A percentile compares a stretch with the other conserved stretches of the same genome.
Conservation (phyloP, 2,797 vertebrate genomes). For the Sarcophilus harrisii region DNA sequence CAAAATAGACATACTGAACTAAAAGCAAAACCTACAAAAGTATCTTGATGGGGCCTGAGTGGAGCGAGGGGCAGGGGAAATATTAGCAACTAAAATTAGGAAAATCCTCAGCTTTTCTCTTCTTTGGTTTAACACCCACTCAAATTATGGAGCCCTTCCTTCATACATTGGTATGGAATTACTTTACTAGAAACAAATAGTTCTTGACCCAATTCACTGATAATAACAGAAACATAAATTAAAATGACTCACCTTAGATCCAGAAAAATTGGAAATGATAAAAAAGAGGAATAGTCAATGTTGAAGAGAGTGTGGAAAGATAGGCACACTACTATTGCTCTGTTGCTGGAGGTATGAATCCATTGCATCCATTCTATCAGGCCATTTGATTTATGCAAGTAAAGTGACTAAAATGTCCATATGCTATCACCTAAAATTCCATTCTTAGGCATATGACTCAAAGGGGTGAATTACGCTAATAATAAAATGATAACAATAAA, state of each 20-base stretch:
- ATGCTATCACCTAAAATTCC: too few species aligned
- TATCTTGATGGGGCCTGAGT: too few species aligned
- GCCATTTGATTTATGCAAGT: neutral
- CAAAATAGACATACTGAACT: neutral
- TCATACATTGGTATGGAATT: neutral
- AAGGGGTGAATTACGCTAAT: neutral
- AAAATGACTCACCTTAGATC: too few species aligned
- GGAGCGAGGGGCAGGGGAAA: too few species aligned
- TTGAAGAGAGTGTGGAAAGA: neutral
- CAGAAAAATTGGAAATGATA: too few species aligned
- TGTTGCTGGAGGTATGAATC: neutral
- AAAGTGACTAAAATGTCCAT: neutral
- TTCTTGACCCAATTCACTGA: too few species aligned
- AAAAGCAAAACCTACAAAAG: neutral
- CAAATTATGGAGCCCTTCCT: neutral
- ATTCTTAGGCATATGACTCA: neutral
- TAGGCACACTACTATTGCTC: neutral
- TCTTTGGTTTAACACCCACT: neutral
- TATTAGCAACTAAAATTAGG: neutral
- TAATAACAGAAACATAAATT: too few species aligned
- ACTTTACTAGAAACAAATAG: neutral
- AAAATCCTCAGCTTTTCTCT: too few species aligned
- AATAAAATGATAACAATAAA: neutral
- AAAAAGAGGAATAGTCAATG: neutral
- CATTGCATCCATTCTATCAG: neutral